Conservation (phyloP, 1,140 invertebrate genomes). For the Planococcus citri region DNA sequence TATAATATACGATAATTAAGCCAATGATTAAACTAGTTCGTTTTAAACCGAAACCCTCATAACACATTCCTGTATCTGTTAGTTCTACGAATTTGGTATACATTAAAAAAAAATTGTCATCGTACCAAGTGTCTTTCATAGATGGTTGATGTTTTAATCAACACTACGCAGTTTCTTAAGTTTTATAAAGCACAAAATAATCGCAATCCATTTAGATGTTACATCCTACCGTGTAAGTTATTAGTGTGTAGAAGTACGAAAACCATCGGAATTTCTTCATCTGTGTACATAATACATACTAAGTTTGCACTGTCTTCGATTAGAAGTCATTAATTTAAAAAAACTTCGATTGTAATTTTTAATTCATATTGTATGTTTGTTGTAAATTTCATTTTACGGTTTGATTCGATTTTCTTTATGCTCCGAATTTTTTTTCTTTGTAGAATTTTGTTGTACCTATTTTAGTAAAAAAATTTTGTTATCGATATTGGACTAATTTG, state of each 20-base stretch:
- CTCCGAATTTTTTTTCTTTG: no score
- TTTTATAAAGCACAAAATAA: neutral
- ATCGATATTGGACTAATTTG: no score
- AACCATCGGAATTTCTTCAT: neutral
- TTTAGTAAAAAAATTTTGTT: no score
- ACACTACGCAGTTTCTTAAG: neutral
- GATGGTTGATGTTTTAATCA: neutral
- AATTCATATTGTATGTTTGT: neutral
- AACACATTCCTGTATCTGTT: slow-evolving; percentile 5
- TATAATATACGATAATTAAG: no score
- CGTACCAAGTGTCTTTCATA: slow-evolving; percentile 2
- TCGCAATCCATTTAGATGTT: neutral
- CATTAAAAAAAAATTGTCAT: slow-evolving; percentile 1
- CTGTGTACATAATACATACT: slow-evolving; percentile 1
- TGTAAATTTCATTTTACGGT: neutral
- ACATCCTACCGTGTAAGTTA: neutral
- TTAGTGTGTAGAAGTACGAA: neutral
- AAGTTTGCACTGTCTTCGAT: neutral
- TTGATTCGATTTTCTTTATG: neutral
- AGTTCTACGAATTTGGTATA: neutral
- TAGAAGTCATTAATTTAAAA: neutral
- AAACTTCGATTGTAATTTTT: neutral
- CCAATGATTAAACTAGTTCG: no score
- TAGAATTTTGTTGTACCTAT: no score
- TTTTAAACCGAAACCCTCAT: neutral